A percentile compares a stretch with the other conserved stretches of the same genome.
Conservation (phyloP, 2,113 vertebrate species). For the Xenus cinereus region DNA sequence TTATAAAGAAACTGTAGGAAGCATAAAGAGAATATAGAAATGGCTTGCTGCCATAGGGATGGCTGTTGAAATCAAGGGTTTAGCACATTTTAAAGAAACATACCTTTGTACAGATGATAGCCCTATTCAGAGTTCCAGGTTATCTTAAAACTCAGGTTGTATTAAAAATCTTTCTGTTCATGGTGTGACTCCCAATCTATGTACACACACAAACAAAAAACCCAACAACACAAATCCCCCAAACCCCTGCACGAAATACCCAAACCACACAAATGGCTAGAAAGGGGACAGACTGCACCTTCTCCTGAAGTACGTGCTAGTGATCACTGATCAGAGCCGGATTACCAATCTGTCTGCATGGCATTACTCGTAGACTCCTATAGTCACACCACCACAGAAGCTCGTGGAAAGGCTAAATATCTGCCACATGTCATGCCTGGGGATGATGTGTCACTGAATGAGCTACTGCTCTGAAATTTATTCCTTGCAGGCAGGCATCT, state of each 20-base stretch:
- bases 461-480: neutral
- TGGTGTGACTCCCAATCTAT: neutral
- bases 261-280: neutral
- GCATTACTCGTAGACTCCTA: neutral
- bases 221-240: too few relatives aligned
- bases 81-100: neutral
- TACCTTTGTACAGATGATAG: neutral
- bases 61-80: neutral
- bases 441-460: neutral
- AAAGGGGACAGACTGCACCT: neutral
- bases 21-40: neutral
- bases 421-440: neutral
- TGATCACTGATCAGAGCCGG: neutral
- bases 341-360: neutral
- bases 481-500: neutral
- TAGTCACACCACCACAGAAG: neutral
- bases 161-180: rapidly evolving
- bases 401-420: neutral
- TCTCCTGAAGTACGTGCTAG: neutral
- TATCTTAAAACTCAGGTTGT: neutral
- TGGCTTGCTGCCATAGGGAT: neutral
- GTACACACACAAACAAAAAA: rapidly evolving
- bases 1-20: neutral
- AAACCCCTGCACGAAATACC: rapidly evolving
- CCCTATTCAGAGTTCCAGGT: neutral